These are phyloP conservation scores for Caligus rogercresseyi DNA, from an alignment of 1,140 invertebrate species.

Conservation along the genomic window DNA sequence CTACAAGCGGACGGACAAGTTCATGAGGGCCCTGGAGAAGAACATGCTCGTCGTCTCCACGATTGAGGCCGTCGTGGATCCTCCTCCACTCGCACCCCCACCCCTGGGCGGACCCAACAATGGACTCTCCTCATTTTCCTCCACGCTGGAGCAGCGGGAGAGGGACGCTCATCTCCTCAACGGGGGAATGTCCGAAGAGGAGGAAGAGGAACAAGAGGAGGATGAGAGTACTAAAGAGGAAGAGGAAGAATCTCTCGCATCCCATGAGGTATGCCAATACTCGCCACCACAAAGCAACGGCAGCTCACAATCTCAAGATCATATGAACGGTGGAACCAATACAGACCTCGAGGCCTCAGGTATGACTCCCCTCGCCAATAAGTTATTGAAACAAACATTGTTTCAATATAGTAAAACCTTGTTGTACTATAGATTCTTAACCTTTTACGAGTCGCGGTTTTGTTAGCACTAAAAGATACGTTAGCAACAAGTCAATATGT, in stretches of 20 bases:
- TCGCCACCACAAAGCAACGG: not conserved
- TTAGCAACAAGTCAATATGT: too few relatives aligned
- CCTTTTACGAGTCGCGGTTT: too few relatives aligned
- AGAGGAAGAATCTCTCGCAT: not conserved
- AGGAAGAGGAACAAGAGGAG: not conserved
- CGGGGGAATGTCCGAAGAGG: not conserved
- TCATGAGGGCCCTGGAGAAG: constrained; percentile 81
- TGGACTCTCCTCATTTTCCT: not conserved
- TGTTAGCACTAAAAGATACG: too few relatives aligned
- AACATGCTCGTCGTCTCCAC: constrained; percentile 87
- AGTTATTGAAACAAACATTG: too few relatives aligned
- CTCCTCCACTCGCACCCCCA: not conserved
- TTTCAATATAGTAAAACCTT: too few relatives aligned
- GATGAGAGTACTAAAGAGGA: too few relatives aligned
- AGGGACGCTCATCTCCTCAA: not conserved
- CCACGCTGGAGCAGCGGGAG: not conserved
- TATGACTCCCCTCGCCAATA: not conserved
- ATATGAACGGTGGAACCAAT: not conserved
- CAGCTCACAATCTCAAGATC: not conserved
- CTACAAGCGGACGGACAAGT: constrained; percentile 81
- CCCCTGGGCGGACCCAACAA: not conserved
- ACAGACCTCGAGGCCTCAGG: not conserved
- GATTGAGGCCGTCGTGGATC: constrained; percentile 42
- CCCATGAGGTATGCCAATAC: not conserved
- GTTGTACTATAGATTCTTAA: too few relatives aligned